phyloP scores from a whole-genome alignment of 2,888 invertebrate genomes.

The Amiota mariae region DNA sequence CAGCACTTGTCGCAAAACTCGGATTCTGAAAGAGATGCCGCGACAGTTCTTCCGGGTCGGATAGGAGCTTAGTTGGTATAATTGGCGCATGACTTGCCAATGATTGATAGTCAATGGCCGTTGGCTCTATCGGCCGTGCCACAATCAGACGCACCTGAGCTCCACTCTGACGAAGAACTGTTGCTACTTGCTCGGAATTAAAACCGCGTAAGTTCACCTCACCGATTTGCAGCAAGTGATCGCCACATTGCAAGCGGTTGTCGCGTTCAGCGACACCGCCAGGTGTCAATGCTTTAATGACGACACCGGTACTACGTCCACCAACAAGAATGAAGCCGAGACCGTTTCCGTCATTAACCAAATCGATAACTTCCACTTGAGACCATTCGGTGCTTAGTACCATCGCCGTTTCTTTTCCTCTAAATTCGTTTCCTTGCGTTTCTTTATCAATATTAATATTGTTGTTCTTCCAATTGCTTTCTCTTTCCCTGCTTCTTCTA shows the following conservation, averaged over 20 bases:
- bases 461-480: constrained; percentile 26
- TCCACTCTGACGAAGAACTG: constrained; percentile 82
- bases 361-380: constrained; percentile 98
- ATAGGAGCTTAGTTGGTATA: constrained; percentile 92
- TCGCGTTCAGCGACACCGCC: constrained; percentile 98
- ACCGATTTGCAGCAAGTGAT: constrained; percentile 96
- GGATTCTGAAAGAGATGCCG: constrained; percentile 84
- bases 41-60: constrained; percentile 92
- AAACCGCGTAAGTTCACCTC: constrained; percentile 96
- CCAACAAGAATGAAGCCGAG: constrained; percentile 99
- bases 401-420: constrained; percentile 71
- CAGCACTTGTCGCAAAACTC: constrained; percentile 66
- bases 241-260: constrained; percentile 95
- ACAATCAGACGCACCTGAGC: constrained; percentile 88
- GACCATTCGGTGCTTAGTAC: constrained; percentile 99
- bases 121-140: constrained; percentile 93
- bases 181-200: constrained; percentile 95
- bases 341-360: constrained; percentile 97
- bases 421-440: constrained; percentile 12
- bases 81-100: constrained; percentile 86
- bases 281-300: constrained; percentile 97
- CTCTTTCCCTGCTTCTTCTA: constrained; percentile 29
- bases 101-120: constrained; percentile 83
- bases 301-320: constrained; percentile 97
- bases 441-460: constrained; percentile 17